Evolutionary conservation across 2,113 vertebrate species (phyloP).

Genomic region (Alethe diademata): DNA sequence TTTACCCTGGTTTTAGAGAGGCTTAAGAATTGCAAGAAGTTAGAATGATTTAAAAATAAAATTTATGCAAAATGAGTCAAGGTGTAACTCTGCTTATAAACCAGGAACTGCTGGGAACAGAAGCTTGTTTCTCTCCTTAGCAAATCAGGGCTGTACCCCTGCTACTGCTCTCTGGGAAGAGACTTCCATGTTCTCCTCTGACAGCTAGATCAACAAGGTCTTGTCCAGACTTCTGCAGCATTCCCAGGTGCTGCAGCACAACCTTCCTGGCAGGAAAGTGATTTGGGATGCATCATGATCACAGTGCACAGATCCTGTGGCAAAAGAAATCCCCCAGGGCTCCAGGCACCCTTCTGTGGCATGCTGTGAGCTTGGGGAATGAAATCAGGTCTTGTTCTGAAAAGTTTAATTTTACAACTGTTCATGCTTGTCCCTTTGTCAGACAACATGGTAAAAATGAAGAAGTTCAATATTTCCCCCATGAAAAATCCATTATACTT

Average conservation of each 20-base stretch:
- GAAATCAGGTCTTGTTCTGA: neutral
- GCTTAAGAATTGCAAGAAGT: neutral
- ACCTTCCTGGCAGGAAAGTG: neutral
- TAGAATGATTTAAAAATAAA: neutral
- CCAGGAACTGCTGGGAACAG: neutral
- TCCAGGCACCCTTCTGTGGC: neutral
- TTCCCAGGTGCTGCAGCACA: neutral
- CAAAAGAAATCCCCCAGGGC: neutral
- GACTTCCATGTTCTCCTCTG: neutral
- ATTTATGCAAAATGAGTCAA: neutral
- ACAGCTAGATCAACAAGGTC: neutral
- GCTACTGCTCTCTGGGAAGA: neutral
- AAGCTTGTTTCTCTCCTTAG: neutral
- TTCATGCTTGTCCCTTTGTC: neutral
- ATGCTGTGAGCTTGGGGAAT: neutral
- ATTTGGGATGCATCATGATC: neutral
- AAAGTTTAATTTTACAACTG: neutral
- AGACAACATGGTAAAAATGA: neutral
- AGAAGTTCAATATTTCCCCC: neutral
- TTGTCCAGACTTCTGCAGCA: fast-evolving
- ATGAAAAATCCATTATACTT: neutral
- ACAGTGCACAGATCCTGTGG: neutral
- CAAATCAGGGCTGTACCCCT: neutral
- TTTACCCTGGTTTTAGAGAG: neutral
- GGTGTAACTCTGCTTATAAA: neutral